Evolutionary conservation across 2,888 invertebrate species (phyloP), one percentile per base, ranked within the genome.

Genomic region (Altica lythri): DNA sequence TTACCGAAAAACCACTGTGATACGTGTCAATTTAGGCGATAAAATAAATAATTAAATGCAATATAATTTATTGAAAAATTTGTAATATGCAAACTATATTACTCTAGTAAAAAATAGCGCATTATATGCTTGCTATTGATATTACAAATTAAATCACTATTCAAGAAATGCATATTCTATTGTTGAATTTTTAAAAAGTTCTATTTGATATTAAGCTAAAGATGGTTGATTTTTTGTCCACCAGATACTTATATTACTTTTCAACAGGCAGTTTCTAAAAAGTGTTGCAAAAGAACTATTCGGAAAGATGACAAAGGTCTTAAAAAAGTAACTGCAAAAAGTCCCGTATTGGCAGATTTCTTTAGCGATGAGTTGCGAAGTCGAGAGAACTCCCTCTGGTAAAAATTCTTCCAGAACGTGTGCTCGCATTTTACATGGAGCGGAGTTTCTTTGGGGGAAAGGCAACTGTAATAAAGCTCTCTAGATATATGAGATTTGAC

Each of bases 371-470:
- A 59, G 51, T 53, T 51, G 52, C 48, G 30, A 53, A 56, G 55
- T 53, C 35, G 53, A 38, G 14, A 27, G 18, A 49, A 32, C 25
- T 42, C 34, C 27, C 50, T 42, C 9, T 42, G 42, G 25, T 42
- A 27, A n/a, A 12, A 42, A 22, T 42, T 42, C 25, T 50, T 52
- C 54, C 61, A 58, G 63, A 62, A 68, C 65, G 64, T 64, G 62
- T 66, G 65, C 67, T 68, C 67, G 68, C 67, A 67, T 68, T 68
- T 67, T 67, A 68, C 64, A 68, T 67, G 65, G 66, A 67, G 64
- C 68, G 62, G 37, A 60, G 61, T 65, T 65, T 63, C 62, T 63
- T 60, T 48, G 55, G 55, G 59, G 65, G 62, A 67, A 40, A 10
- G 19, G 40, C 22, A 40, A 67, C 35, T 65, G 66, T 66, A 69